phyloP scores from a whole-genome alignment of 1,140 invertebrate genomes.

The Drosophila ambigua region DNA sequence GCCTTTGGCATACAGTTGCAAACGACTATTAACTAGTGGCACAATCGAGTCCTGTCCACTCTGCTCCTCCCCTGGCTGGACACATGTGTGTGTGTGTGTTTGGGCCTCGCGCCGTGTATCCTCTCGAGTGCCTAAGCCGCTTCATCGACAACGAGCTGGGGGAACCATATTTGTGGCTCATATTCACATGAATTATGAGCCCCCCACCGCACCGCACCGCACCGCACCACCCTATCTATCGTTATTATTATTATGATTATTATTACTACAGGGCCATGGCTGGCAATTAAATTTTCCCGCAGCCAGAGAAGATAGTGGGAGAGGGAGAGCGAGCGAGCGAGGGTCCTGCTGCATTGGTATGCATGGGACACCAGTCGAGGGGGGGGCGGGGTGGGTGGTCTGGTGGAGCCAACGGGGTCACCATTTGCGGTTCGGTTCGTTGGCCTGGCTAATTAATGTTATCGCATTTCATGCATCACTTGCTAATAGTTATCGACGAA shows the following conservation, averaged over 20 bases:
- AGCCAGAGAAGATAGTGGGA: conserved; percentile 5
- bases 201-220: background rate
- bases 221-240: background rate
- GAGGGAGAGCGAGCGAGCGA: background rate
- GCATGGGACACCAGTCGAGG: background rate
- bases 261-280: conserved; percentile 25
- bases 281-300: conserved; percentile 46
- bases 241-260: conserved; percentile 47
- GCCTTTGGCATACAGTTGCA: no score
- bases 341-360: conserved; percentile 2
- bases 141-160: background rate
- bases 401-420: conserved; percentile 5
- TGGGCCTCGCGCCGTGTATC: no score
- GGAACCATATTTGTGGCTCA: conserved; percentile 18
- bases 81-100: no score
- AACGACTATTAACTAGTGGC: no score
- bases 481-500: conserved; percentile 81
- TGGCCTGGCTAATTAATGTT: conserved; percentile 73
- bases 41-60: no score
- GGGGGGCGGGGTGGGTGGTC: no score
- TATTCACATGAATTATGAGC: conserved; percentile 36
- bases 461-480: conserved; percentile 79
- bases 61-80: no score
- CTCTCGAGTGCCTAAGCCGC: no score
- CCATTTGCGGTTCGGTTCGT: conserved; percentile 41